Base-by-base conservation (phyloP, 2,888 invertebrate species). In the Vannuccia rotundouncinata region DNA sequence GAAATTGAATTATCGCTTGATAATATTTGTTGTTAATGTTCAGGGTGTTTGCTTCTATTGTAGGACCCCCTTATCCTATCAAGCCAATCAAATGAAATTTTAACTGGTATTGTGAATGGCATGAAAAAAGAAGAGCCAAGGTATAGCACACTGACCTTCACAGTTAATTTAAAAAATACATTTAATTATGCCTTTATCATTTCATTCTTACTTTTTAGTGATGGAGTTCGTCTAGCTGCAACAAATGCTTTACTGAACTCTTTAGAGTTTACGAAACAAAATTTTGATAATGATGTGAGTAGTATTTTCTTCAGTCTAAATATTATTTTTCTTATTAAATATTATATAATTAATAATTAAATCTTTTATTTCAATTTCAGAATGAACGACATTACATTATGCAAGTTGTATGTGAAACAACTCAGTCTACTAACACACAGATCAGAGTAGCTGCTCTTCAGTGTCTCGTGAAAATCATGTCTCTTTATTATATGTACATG, bases 321-420 rank as follows among this genome's bases (percentile, higher is more conserved):
- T 76, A 29, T 59, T 81, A 25, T n/a, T n/a, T n/a, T n/a, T n/a
- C n/a, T n/a, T n/a, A n/a, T n/a, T n/a, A n/a, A n/a, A n/a, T n/a
- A n/a, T n/a, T n/a, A n/a, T n/a, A n/a, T n/a, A n/a, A n/a, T n/a
- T n/a, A n/a, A n/a, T n/a, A n/a, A n/a, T n/a, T n/a, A n/a, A n/a
- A n/a, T n/a, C n/a, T n/a, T n/a, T n/a, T n/a, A n/a, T n/a, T n/a
- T n/a, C n/a, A n/a, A 59, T 85, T 87, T 78, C 84, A 92, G 90
- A 91, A 93, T 81, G 99, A 99, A 89, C 91, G 99, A 83, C 95
- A 99, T 89, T 96, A 95, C 87, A 98, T 99, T 80, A 99, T 99
- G 99, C 96, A 99, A 90, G 95, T 96, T 79, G 97, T 99, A 2
- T 99, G 99, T 90, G 96, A 98, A 90, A 95, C 98, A 0, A 99